Evolutionary conservation across 2,797 vertebrate species (phyloP).

Genomic region (Limnodromus scolopaceus): DNA sequence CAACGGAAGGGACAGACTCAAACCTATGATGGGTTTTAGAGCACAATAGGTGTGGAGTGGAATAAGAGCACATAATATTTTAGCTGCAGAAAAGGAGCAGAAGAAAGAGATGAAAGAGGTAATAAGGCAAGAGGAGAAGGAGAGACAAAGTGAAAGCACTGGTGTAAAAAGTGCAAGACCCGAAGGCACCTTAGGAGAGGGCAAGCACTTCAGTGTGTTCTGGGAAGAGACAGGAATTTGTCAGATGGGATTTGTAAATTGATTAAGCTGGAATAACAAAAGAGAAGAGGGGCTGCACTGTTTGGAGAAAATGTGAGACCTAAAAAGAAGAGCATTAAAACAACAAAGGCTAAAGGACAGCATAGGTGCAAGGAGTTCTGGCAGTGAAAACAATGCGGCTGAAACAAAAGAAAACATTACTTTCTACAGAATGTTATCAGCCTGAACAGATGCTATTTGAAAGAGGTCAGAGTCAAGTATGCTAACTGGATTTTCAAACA

Average conservation of each 20-base stretch:
- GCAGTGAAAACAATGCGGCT: background rate
- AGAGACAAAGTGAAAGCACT: background rate
- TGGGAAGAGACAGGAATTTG: background rate
- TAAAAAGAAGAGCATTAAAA: background rate
- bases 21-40: background rate
- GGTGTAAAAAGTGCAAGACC: background rate
- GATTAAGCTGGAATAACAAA: background rate
- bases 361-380: background rate
- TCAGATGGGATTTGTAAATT: background rate
- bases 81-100: background rate
- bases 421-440: background rate
- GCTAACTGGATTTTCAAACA: slow-evolving; percentile 40
- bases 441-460: background rate
- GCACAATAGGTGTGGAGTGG: background rate
- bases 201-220: background rate
- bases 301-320: background rate
- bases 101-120: background rate
- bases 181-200: background rate
- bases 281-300: background rate
- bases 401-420: slow-evolving; percentile 10
- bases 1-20: background rate
- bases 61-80: background rate
- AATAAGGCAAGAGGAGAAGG: background rate
- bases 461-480: slow-evolving; percentile 28
- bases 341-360: background rate